Percentiles rank a stretch among this genome's conserved stretches.
Evolutionary conservation across 2,113 vertebrate species (phyloP).

Genomic region (Epinephelus lanceolatus): DNA sequence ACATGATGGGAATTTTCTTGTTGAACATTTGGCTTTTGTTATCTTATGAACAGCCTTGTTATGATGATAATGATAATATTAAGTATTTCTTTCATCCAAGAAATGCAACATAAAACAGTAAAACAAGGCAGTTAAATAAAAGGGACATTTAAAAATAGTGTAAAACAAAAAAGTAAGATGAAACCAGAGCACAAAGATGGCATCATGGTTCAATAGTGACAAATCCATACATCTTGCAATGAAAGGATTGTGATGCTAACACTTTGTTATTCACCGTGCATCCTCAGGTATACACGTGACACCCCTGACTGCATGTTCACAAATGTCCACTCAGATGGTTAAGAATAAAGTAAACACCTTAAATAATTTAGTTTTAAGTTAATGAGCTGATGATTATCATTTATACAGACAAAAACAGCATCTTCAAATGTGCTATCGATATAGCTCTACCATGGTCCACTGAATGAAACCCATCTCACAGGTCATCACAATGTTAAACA

Average conservation of each 20-base stretch:
- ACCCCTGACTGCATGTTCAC: not conserved
- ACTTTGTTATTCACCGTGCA: no score
- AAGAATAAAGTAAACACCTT: not conserved
- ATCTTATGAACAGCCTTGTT: not conserved
- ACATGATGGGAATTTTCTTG: not conserved
- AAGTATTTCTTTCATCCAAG: no score
- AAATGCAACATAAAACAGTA: no score
- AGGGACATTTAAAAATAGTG: no score
- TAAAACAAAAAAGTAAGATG: no score
- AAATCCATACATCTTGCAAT: no score
- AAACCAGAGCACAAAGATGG: no score
- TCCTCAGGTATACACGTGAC: not conserved
- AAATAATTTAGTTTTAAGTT: not conserved
- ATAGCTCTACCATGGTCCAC: no score
- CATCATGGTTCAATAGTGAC: no score
- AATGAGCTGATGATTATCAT: not conserved
- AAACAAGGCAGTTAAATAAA: no score
- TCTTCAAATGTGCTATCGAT: not conserved
- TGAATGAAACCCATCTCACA: not conserved
- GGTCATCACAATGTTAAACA: not conserved
- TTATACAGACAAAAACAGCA: not conserved
- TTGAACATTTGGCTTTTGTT: not conserved
- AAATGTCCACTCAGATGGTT: not conserved
- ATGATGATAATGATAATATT: no score
- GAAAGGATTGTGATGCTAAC: no score